Evolutionary conservation across 2,797 vertebrate species (phyloP).

Genomic region (Leptoclinus maculatus): DNA sequence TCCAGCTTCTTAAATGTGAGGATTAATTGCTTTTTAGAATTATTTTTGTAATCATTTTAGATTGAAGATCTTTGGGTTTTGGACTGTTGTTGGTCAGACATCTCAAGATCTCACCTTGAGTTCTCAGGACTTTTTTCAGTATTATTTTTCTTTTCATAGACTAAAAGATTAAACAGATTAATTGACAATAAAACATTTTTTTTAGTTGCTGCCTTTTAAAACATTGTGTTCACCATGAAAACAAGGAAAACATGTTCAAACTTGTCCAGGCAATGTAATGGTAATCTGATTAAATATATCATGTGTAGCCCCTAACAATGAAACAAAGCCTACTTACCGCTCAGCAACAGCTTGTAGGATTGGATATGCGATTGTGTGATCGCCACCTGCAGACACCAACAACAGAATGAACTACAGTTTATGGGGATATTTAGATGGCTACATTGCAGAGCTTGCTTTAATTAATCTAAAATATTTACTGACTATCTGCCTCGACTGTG

Average conservation of each 20-base stretch:
- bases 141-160: neutral
- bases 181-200: neutral
- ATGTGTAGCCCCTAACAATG: neutral
- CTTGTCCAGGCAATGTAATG: neutral
- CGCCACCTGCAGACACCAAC: conserved; percentile 86
- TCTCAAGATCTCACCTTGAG: neutral
- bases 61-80: neutral
- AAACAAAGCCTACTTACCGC: conserved; percentile 82
- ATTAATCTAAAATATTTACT: conserved; percentile 13
- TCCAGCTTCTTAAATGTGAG: no score
- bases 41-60: no score
- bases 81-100: neutral
- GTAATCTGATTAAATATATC: neutral
- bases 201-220: neutral
- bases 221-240: neutral
- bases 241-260: neutral
- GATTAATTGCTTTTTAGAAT: no score
- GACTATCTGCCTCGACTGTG: neutral
- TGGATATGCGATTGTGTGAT: conserved; percentile 95
- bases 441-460: neutral
- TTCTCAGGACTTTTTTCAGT: neutral
- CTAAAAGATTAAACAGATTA: neutral
- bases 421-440: neutral
- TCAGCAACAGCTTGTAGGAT: conserved; percentile 92
- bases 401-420: neutral